Base-by-base conservation (phyloP, 2,888 invertebrate species). In the Koerneria pararmatus region DNA sequence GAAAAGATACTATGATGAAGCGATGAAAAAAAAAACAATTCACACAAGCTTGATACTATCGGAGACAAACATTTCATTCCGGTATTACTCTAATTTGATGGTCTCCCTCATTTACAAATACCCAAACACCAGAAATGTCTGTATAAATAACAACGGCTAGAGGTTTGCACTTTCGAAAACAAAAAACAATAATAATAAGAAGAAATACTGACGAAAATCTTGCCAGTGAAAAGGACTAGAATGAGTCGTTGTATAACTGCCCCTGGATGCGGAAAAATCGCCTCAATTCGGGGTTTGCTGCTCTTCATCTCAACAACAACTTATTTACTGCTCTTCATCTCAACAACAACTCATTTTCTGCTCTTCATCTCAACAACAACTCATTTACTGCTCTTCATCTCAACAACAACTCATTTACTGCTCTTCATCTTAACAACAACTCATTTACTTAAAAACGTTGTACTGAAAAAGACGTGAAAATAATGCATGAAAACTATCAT, bases 171-270 rank as follows among this genome's bases (percentile, higher is more conserved):
- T 54, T 54, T n/a, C n/a, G n/a, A 49, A 51, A 51, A 35, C 51
- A 59, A 54, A 67, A 62, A 64, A 31, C 41, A 35, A 29, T 41
- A 48, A 37, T 41, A n/a, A 41, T 15, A 41, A 41, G 8, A 41
- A 15, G 41, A 8, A 24, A 22, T 8, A 53, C 67, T 65, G 67
- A 84, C 86, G 82, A 86, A 85, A 63, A 87, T 87, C 84, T 93
- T 92, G 6, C 92, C 87, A 77, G 93, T 92, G 85, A 93, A 98
- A 70, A 98, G 91, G 84, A 95, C 95, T 24, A 95, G 87, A 56
- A 98, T 91, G 85, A 95, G 93, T 86, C 97, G 97, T 68, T 92
- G 91, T 92, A 97, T 94, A 8, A 98, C 95, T 86, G 93, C 92
- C 75, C 95, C 92, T 0, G 95, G 93, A 85, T 93, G 93, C 5